Evolutionary conservation across 2,113 vertebrate genomes (phyloP).

Genomic region (Thinocorus orbignyianus): DNA sequence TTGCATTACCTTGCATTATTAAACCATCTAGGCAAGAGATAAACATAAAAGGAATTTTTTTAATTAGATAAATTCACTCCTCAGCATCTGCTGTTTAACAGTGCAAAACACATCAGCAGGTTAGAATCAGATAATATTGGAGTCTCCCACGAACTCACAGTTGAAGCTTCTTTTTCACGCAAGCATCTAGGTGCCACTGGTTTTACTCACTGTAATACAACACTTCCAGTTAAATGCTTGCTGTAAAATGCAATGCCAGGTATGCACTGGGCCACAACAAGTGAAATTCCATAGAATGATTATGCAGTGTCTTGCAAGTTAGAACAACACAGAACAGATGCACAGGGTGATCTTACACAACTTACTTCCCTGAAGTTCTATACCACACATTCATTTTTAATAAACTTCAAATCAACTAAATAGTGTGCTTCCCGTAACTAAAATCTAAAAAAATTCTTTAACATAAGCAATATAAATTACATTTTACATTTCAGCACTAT

Average conservation of each 20-base stretch:
- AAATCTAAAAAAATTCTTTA: neutral
- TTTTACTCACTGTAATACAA: constrained; percentile 19
- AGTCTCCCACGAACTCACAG: constrained; percentile 35
- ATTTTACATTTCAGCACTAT: neutral
- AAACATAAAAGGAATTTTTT: constrained; percentile 69
- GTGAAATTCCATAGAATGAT: constrained; percentile 39
- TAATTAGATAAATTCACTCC: constrained; percentile 56
- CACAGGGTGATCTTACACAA: neutral
- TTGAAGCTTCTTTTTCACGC: neutral
- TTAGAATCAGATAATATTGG: constrained; percentile 27
- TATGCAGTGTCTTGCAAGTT: constrained; percentile 13
- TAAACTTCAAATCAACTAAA: neutral
- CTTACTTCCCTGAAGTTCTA: neutral
- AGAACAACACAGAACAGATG: neutral
- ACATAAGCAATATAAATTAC: neutral
- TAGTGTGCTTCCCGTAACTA: neutral
- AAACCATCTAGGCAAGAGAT: constrained; percentile 42
- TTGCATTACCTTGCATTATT: constrained; percentile 58
- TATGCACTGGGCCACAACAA: constrained; percentile 3
- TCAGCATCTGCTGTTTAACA: constrained; percentile 45
- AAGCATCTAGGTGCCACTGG: neutral
- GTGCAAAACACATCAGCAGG: constrained; percentile 44
- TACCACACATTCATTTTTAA: neutral
- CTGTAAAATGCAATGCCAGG: neutral
- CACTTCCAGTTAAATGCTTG: neutral